Conservation (phyloP, 2,888 invertebrate genomes). For the Cylindroiulus punctatus region DNA sequence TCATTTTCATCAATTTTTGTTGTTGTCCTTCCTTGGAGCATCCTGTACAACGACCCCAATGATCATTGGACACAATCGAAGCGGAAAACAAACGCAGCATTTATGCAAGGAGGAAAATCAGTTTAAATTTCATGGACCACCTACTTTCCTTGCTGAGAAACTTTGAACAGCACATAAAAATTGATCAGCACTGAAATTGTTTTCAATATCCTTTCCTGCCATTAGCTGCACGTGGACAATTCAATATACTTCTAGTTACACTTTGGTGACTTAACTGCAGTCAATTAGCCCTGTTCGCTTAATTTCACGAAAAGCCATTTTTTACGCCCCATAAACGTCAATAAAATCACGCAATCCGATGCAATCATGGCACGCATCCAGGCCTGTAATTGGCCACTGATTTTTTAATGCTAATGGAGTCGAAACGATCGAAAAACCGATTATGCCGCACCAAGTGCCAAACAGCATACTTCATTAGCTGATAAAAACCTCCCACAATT, state of each 20-base stretch:
- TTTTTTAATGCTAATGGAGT: conserved; percentile 42
- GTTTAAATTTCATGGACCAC: too few species aligned
- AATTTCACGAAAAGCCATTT: not conserved
- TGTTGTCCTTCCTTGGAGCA: too few species aligned
- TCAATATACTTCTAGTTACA: not conserved
- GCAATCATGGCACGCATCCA: not conserved
- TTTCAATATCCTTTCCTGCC: not conserved
- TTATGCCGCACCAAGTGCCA: not conserved
- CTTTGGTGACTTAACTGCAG: not conserved
- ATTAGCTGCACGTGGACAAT: not conserved
- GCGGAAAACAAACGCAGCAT: too few species aligned
- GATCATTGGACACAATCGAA: too few species aligned
- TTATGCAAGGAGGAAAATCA: too few species aligned
- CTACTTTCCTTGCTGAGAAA: not conserved
- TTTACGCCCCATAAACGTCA: not conserved
- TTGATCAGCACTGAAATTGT: not conserved
- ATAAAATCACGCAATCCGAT: not conserved
- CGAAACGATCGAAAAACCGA: conserved; percentile 29
- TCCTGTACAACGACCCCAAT: too few species aligned
- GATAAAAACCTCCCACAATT: conserved; percentile 22
- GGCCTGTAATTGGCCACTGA: not conserved
- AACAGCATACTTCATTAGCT: conserved; percentile 13
- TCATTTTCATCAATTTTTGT: too few species aligned
- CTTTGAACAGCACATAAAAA: not conserved
- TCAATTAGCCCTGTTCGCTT: not conserved